Conservation (phyloP, 1,140 invertebrate genomes). For the Philopotamus ludificatus region DNA sequence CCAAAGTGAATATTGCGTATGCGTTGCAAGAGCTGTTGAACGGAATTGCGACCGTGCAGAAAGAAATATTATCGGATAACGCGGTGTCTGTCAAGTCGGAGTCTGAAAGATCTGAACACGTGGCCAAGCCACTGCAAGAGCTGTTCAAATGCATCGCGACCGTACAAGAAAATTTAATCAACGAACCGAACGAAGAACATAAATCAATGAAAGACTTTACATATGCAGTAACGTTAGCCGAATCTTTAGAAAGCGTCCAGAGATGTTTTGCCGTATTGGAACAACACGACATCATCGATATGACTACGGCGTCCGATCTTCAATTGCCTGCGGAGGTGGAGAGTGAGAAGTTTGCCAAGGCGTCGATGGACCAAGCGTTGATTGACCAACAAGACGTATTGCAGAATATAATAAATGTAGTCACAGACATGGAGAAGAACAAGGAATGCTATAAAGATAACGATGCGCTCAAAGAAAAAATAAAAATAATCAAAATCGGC, state of each 20-base stretch:
- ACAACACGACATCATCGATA: slow-evolving; percentile 37
- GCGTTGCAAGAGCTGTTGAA: slow-evolving; percentile 36
- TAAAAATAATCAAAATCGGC: slow-evolving; percentile 30
- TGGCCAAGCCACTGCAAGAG: slow-evolving; percentile 49
- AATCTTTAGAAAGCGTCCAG: slow-evolving; percentile 41
- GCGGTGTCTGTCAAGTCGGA: neutral
- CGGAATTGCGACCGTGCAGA: slow-evolving; percentile 37
- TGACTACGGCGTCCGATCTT: slow-evolving; percentile 33
- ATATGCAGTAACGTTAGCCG: slow-evolving; percentile 34
- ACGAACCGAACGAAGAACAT: slow-evolving; percentile 40
- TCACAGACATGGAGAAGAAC: slow-evolving; percentile 24
- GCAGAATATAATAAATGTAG: slow-evolving; percentile 28
- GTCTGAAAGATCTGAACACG: slow-evolving; percentile 33
- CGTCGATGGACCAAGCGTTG: slow-evolving; percentile 29
- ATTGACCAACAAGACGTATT: slow-evolving; percentile 29
- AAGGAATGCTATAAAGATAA: neutral
- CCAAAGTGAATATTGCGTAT: slow-evolving; percentile 3
- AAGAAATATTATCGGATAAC: slow-evolving; percentile 23
- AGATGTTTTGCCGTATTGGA: slow-evolving; percentile 41
- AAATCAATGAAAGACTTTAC: slow-evolving; percentile 34
- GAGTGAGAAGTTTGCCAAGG: slow-evolving; percentile 34
- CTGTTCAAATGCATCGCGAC: slow-evolving; percentile 48
- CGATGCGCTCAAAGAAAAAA: slow-evolving; percentile 19
- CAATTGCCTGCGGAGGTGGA: slow-evolving; percentile 15
- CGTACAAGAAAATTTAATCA: slow-evolving; percentile 43